Percentiles rank a stretch among this genome's conserved stretches.
Evolutionary conservation across 2,113 vertebrate species (phyloP).

Genomic region (Triplophysa dalaica): DNA sequence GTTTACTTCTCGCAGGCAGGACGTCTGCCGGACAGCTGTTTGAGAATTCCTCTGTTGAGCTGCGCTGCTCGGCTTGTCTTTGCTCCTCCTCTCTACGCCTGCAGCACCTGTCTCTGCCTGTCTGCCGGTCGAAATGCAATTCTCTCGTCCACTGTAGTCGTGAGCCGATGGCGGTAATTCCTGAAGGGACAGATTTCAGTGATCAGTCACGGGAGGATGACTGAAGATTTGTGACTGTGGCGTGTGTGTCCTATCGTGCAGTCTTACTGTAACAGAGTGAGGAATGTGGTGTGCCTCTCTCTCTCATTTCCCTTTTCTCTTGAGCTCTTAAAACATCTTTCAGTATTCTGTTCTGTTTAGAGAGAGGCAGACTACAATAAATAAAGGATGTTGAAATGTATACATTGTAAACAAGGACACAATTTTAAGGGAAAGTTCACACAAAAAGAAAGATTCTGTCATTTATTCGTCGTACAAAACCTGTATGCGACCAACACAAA

Average conservation of each 20-base stretch:
- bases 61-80: slow-evolving; percentile 65
- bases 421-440: background rate
- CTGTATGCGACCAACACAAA: too few relatives aligned
- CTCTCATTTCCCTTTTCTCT: slow-evolving; percentile 29
- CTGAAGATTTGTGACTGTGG: background rate
- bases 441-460: too few relatives aligned
- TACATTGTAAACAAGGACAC: background rate
- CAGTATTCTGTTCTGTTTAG: slow-evolving; percentile 31
- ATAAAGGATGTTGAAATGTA: too few relatives aligned
- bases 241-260: background rate
- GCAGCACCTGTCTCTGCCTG: slow-evolving; percentile 75
- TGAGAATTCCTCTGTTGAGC: slow-evolving; percentile 70
- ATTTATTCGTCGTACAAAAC: too few relatives aligned
- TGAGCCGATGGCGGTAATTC: slow-evolving; percentile 23
- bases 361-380: background rate
- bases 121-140: slow-evolving; percentile 41
- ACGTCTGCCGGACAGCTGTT: slow-evolving; percentile 79
- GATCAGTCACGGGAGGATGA: slow-evolving; percentile 16
- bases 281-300: slow-evolving; percentile 16
- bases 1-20: slow-evolving; percentile 61
- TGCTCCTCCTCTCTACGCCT: slow-evolving; percentile 47
- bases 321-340: background rate
- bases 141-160: slow-evolving; percentile 53
- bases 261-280: slow-evolving; percentile 41
- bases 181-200: slow-evolving; percentile 8